Evolutionary conservation across 2,888 invertebrate genomes (phyloP).

Genomic region (Drosophila prolongata): DNA sequence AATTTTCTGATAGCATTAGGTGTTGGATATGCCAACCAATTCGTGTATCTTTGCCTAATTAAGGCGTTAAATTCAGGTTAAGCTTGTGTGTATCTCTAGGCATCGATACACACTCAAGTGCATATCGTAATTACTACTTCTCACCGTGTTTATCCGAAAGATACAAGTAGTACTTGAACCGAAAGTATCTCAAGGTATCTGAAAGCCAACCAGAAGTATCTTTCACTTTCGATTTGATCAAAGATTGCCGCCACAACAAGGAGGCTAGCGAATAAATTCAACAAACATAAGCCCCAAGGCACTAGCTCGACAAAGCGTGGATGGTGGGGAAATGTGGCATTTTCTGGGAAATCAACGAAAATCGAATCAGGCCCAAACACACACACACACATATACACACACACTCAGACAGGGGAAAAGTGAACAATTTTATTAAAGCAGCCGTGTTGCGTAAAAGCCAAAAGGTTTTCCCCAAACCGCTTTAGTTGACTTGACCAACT

Average conservation of each 20-base stretch:
- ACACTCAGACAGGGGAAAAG: conserved; percentile 4
- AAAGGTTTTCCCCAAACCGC: conserved; percentile 16
- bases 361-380: conserved; percentile 32
- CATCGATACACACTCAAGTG: conserved; percentile 2
- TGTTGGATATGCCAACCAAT: no score
- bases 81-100: background rate
- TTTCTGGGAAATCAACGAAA: conserved; percentile 43
- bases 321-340: conserved; percentile 3
- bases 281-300: conserved; percentile 14
- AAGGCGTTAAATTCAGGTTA: background rate
- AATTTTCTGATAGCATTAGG: no score
- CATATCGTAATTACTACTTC: conserved; percentile 9
- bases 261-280: conserved; percentile 35
- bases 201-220: conserved; percentile 19
- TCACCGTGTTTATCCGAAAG: conserved; percentile 8
- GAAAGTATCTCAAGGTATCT: conserved; percentile 16
- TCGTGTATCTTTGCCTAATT: background rate
- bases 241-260: conserved; percentile 39
- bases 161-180: conserved; percentile 3
- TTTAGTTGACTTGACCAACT: conserved; percentile 24
- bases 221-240: conserved; percentile 32
- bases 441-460: conserved; percentile 34
- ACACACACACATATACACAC: conserved; percentile 9
- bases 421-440: conserved; percentile 42
- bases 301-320: conserved; percentile 1